Evolutionary conservation across 2,888 invertebrate genomes (phyloP).

Genomic region (Aradus depressus): DNA sequence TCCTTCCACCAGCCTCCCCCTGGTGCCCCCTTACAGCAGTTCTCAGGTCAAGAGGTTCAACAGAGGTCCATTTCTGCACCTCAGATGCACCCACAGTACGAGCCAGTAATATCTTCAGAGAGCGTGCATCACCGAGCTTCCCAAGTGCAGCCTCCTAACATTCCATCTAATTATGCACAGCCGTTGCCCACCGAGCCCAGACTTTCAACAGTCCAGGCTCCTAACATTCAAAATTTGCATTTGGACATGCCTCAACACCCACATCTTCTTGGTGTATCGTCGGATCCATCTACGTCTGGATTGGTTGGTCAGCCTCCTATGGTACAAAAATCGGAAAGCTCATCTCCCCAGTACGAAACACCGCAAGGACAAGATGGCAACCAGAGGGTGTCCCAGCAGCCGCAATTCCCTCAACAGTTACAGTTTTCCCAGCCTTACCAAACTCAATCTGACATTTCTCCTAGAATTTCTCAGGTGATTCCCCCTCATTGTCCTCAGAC

Average conservation of each 20-base stretch:
- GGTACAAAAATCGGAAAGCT: too few relatives aligned
- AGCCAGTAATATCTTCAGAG: not conserved
- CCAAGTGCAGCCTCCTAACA: not conserved
- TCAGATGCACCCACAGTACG: slow-evolving; percentile 6
- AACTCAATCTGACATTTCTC: not conserved
- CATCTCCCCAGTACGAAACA: too few relatives aligned
- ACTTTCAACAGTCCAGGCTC: slow-evolving; percentile 16
- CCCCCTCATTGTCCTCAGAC: too few relatives aligned
- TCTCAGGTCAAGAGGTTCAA: too few relatives aligned
- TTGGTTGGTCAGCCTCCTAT: too few relatives aligned
- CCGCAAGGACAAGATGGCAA: too few relatives aligned
- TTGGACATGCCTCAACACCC: not conserved
- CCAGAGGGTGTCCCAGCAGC: too few relatives aligned
- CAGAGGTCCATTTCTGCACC: too few relatives aligned
- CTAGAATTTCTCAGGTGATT: too few relatives aligned
- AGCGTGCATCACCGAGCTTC: not conserved
- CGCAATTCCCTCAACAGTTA: not conserved
- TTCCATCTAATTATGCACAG: not conserved
- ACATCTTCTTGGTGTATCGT: not conserved
- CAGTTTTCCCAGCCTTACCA: not conserved
- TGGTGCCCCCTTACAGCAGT: too few relatives aligned
- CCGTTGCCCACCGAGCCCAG: slow-evolving; percentile 7
- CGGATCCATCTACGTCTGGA: too few relatives aligned
- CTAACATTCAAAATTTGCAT: slow-evolving; percentile 16
- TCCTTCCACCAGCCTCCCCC: too few relatives aligned